A percentile compares a stretch with the other conserved stretches of the same genome.
phyloP scores from a whole-genome alignment of 2,113 vertebrate genomes.

The Gopherus evgoodei region DNA sequence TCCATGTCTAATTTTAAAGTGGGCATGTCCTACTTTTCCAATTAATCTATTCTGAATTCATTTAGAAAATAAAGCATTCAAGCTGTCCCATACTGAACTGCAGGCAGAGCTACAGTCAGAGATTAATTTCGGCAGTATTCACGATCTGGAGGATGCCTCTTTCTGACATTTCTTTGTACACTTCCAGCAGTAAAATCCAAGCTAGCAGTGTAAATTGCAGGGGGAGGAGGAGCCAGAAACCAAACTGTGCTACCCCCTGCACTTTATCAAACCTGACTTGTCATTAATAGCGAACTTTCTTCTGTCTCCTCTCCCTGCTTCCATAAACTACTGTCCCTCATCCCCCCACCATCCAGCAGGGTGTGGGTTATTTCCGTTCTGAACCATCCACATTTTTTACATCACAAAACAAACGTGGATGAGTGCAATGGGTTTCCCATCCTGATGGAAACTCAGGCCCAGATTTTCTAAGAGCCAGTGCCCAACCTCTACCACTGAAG shows the following conservation, averaged over 20 bases:
- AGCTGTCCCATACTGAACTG: neutral
- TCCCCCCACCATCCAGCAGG: neutral
- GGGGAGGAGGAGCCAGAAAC: slow-evolving; percentile 35
- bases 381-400: neutral
- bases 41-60: slow-evolving; percentile 31
- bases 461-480: neutral
- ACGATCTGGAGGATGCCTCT: neutral
- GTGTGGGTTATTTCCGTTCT: neutral
- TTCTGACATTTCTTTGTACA: slow-evolving; percentile 18
- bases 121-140: neutral
- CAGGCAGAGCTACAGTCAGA: neutral
- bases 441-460: neutral
- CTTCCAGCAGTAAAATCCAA: slow-evolving; percentile 14
- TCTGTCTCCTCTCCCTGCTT: neutral
- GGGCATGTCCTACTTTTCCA: neutral
- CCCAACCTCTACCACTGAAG: no score
- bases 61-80: neutral
- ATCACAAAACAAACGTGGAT: slow-evolving; percentile 2
- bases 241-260: slow-evolving; percentile 17
- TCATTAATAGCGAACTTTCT: neutral
- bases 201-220: neutral
- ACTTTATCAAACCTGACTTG: slow-evolving; percentile 41
- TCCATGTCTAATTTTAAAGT: slow-evolving; percentile 20
- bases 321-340: slow-evolving; percentile 21
- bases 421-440: neutral